Conservation (phyloP, 2,797 vertebrate species). For the Gambelia wislizenii region DNA sequence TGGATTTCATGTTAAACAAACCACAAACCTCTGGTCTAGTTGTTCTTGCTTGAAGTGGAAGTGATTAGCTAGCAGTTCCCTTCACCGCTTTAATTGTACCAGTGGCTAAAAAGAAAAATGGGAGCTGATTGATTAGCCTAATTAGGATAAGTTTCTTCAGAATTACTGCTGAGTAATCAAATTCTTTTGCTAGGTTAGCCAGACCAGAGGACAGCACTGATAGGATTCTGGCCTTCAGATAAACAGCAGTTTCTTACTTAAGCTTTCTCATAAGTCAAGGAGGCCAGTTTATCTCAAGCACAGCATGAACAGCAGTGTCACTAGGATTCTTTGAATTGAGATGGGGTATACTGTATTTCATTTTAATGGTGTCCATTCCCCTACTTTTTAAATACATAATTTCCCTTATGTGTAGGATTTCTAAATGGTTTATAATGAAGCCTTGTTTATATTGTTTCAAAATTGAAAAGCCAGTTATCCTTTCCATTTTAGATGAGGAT, state of each 20-base stretch:
- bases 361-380: background rate
- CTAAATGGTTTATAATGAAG: background rate
- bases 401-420: background rate
- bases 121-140: slow-evolving; percentile 37
- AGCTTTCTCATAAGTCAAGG: background rate
- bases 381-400: background rate
- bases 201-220: slow-evolving; percentile 14
- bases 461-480: background rate
- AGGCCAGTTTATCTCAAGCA: rapidly evolving
- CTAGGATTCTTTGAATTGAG: background rate
- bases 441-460: background rate
- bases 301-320: background rate
- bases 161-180: slow-evolving; percentile 33
- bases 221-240: background rate
- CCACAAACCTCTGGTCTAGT: too few relatives aligned
- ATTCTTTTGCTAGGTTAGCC: slow-evolving; percentile 25
- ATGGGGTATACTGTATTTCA: background rate
- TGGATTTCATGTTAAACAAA: too few relatives aligned
- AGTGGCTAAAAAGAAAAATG: slow-evolving; percentile 4
- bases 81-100: background rate
- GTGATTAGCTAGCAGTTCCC: background rate
- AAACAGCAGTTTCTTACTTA: background rate
- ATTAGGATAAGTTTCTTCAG: slow-evolving; percentile 29
- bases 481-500: background rate
- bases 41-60: background rate